Conservation (phyloP, 1,140 invertebrate species). For the Drosophila santomea region DNA sequence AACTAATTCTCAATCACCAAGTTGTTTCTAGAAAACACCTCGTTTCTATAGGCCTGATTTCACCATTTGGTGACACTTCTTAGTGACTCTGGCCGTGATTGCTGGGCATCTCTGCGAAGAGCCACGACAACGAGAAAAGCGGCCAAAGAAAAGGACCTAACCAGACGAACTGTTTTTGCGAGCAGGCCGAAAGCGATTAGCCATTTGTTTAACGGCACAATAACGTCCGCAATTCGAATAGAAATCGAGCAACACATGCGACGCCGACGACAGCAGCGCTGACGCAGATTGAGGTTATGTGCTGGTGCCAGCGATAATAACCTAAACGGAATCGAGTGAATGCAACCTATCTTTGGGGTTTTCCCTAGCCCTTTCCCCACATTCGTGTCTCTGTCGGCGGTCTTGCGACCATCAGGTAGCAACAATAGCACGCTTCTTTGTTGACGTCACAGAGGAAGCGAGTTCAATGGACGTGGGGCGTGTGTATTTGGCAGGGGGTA, state of each 20-base stretch:
- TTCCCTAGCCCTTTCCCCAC: not conserved
- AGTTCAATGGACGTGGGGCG: slow-evolving; percentile 42
- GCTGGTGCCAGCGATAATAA: slow-evolving; percentile 31
- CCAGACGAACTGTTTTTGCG: slow-evolving; percentile 14
- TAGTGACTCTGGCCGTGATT: not conserved
- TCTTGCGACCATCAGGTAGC: slow-evolving; percentile 27
- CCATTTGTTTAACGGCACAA: slow-evolving; percentile 22
- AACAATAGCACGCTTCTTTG: slow-evolving; percentile 48
- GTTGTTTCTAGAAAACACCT: not conserved
- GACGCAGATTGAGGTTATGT: slow-evolving; percentile 54
- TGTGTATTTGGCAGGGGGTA: not conserved
- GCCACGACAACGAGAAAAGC: slow-evolving; percentile 32
- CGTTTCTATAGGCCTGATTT: not conserved
- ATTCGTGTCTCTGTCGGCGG: not conserved
- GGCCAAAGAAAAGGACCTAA: slow-evolving; percentile 21
- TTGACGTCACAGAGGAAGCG: slow-evolving; percentile 45
- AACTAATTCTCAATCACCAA: no score
- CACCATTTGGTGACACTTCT: not conserved
- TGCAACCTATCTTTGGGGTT: slow-evolving; percentile 24
- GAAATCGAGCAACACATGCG: slow-evolving; percentile 45
- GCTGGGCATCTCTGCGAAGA: slow-evolving; percentile 34
- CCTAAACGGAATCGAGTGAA: slow-evolving; percentile 30
- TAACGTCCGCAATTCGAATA: not conserved
- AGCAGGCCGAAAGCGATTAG: slow-evolving; percentile 30
- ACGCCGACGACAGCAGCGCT: slow-evolving; percentile 38